Evolutionary conservation across 1,140 invertebrate species (phyloP).

Genomic region (Scaptomyza montana): DNA sequence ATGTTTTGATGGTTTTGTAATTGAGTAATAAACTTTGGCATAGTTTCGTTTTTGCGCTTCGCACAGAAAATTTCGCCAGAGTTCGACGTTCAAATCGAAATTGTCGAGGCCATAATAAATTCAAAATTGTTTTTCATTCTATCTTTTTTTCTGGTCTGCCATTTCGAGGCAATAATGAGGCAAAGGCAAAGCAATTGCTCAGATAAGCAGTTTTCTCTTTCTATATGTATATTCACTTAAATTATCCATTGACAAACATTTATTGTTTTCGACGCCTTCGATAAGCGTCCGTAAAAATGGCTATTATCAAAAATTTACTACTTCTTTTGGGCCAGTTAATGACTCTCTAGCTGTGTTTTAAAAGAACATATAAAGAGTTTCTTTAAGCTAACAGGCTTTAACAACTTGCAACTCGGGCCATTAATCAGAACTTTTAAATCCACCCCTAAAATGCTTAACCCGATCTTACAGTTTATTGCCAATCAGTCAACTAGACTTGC

Average conservation of each 20-base stretch:
- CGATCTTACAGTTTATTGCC: conserved; percentile 45
- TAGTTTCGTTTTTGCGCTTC: conserved; percentile 41
- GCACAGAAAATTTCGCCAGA: conserved; percentile 48
- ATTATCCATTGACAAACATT: conserved; percentile 41
- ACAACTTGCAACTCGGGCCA: conserved; percentile 29
- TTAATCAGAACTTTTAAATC: conserved; percentile 31
- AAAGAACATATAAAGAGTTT: background rate
- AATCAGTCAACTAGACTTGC: conserved; percentile 52
- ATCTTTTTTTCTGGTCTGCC: conserved; percentile 10
- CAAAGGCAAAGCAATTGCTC: conserved; percentile 34
- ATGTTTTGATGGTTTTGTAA: conserved; percentile 82
- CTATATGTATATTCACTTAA: conserved; percentile 16
- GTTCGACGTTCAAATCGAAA: conserved; percentile 14
- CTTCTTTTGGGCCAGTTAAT: conserved; percentile 50
- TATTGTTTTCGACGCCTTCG: conserved; percentile 53
- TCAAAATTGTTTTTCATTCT: conserved; percentile 36
- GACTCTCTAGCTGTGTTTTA: conserved; percentile 20
- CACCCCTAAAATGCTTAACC: conserved; percentile 13
- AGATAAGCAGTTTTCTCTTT: conserved; percentile 14
- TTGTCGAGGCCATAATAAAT: conserved; percentile 60
- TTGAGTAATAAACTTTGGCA: conserved; percentile 83
- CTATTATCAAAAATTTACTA: conserved; percentile 54
- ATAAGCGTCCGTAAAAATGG: conserved; percentile 63
- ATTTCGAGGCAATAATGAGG: conserved; percentile 46
- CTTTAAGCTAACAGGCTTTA: background rate